These are phyloP conservation scores for Rhingia campestris DNA, from an alignment of 2,888 invertebrate genomes.

Conservation along the genomic window DNA sequence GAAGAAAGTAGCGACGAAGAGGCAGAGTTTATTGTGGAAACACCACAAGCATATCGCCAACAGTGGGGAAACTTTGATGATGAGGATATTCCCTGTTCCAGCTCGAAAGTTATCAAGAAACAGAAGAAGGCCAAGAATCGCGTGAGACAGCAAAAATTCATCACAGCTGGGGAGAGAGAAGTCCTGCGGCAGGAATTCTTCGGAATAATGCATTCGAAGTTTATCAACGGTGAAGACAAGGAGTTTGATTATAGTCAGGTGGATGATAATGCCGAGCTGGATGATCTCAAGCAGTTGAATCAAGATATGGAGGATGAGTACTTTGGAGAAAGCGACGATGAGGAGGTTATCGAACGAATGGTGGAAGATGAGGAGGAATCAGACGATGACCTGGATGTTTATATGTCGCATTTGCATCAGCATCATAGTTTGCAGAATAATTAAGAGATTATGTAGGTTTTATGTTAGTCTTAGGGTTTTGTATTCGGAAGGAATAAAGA, in stretches of 20 bases:
- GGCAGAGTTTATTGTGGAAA: constrained; percentile 79
- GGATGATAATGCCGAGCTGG: constrained; percentile 91
- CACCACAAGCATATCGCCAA: constrained; percentile 79
- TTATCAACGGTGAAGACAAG: constrained; percentile 90
- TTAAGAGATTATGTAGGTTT: constrained; percentile 6
- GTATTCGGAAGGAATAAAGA: too few species aligned
- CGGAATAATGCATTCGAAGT: constrained; percentile 92
- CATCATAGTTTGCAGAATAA: constrained; percentile 78
- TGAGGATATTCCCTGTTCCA: constrained; percentile 78
- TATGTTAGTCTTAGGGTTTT: not conserved
- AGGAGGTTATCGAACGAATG: constrained; percentile 82
- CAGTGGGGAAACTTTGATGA: constrained; percentile 86
- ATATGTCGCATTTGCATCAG: constrained; percentile 85
- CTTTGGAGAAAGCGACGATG: constrained; percentile 92
- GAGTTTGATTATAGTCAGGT: constrained; percentile 93
- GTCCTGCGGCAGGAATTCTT: constrained; percentile 91
- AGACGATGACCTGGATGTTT: constrained; percentile 89
- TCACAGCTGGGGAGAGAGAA: constrained; percentile 85
- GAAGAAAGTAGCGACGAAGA: constrained; percentile 69
- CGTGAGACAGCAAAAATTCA: constrained; percentile 78
- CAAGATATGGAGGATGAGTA: constrained; percentile 95
- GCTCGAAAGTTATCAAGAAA: constrained; percentile 59
- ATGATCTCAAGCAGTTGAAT: constrained; percentile 88
- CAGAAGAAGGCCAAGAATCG: constrained; percentile 50
- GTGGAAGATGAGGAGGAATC: constrained; percentile 73